These are phyloP conservation scores for Orthonevra nobilis DNA, from an alignment of 2,888 invertebrate species.

Conservation along the genomic window DNA sequence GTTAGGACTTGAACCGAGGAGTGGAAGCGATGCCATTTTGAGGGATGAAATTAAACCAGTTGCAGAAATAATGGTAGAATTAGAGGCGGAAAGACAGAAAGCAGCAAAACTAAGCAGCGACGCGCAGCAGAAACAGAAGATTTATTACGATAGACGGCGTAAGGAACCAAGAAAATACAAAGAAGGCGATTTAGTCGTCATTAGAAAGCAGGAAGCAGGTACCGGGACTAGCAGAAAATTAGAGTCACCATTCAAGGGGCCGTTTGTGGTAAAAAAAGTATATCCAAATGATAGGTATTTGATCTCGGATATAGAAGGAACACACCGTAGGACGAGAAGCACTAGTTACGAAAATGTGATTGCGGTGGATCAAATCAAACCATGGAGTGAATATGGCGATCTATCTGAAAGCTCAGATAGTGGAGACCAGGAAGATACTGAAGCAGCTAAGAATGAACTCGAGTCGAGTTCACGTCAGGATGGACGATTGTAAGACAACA, in stretches of 20 bases:
- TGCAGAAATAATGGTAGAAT: neutral
- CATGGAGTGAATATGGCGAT: neutral
- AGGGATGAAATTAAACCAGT: neutral
- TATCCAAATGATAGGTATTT: conserved; percentile 10
- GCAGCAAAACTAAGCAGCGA: neutral
- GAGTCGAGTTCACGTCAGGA: conserved; percentile 5
- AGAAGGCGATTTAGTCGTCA: conserved; percentile 6
- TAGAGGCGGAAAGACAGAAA: neutral
- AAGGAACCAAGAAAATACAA: neutral
- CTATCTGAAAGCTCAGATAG: no score
- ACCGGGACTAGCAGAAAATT: neutral
- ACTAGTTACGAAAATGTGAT: neutral
- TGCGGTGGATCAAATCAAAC: neutral
- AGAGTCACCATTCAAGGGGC: conserved; percentile 1
- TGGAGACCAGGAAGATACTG: neutral
- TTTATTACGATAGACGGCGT: neutral
- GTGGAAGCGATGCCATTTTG: neutral
- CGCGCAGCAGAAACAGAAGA: neutral
- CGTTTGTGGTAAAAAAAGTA: conserved; percentile 4
- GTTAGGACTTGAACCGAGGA: neutral
- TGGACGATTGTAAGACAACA: neutral
- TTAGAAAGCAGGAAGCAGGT: neutral
- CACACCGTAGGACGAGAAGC: neutral
- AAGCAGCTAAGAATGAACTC: neutral
- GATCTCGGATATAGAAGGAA: neutral